Percentiles rank a stretch among this genome's conserved stretches.
Evolutionary conservation across 2,888 invertebrate genomes (phyloP).

Genomic region (Melikaiella ostensackeni): DNA sequence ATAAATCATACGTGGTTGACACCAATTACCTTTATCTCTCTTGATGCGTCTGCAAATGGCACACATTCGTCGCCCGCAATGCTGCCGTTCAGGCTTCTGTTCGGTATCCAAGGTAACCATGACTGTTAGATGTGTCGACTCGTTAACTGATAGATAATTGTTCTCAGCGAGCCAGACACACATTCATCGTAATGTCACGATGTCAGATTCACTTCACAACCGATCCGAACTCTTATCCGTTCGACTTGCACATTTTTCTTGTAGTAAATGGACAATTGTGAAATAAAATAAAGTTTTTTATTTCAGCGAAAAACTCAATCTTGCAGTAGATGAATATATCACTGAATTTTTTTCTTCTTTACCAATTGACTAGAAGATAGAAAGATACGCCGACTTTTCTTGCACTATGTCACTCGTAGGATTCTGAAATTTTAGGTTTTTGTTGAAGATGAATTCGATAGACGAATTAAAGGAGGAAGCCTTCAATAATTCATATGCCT

Average conservation of each 20-base stretch:
- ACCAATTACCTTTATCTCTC: constrained; percentile 74
- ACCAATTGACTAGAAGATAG: constrained; percentile 4
- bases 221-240: background rate
- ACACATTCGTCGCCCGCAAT: constrained; percentile 75
- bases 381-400: background rate
- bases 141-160: constrained; percentile 37
- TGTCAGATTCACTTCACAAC: constrained; percentile 31
- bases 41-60: constrained; percentile 76
- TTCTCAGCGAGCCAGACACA: constrained; percentile 29
- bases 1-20: constrained; percentile 40
- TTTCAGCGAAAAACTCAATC: background rate
- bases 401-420: background rate
- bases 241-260: background rate
- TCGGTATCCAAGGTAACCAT: constrained; percentile 76
- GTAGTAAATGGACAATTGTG: background rate
- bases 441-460: background rate
- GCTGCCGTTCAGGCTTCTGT: constrained; percentile 75
- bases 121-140: constrained; percentile 43
- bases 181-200: constrained; percentile 27
- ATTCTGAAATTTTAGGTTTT: background rate
- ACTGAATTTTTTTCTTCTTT: background rate
- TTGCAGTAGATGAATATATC: background rate
- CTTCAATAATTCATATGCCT: background rate
- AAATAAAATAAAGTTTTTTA: background rate
- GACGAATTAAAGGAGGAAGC: background rate